A percentile compares a stretch with the other conserved stretches of the same genome.
phyloP scores from a whole-genome alignment of 2,797 vertebrate species.

The Danio albolineatus region DNA sequence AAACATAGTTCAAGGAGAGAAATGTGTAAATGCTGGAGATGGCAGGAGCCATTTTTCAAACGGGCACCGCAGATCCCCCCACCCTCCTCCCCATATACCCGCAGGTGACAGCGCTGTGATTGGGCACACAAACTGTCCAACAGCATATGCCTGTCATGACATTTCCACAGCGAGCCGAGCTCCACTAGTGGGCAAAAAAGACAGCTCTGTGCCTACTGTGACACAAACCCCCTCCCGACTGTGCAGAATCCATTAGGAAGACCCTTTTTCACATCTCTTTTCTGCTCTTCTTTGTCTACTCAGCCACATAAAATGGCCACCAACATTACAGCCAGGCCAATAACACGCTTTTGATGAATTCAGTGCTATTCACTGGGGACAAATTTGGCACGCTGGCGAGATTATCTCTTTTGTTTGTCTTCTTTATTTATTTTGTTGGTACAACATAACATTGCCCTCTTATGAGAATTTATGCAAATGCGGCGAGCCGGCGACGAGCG shows the following conservation, averaged over 20 bases:
- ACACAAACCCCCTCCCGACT: conserved; percentile 39
- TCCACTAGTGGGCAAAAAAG: conserved; percentile 57
- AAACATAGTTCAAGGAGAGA: conserved; percentile 24
- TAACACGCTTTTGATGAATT: conserved; percentile 61
- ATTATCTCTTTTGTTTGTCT: conserved; percentile 58
- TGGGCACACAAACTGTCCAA: conserved; percentile 52
- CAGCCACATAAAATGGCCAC: conserved; percentile 60
- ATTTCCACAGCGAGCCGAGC: conserved; percentile 59
- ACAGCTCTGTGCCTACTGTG: conserved; percentile 57
- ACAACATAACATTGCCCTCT: conserved; percentile 58
- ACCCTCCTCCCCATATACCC: conserved; percentile 34
- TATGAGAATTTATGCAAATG: conserved; percentile 63
- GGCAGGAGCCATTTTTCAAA: conserved; percentile 59
- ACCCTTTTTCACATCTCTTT: conserved; percentile 42
- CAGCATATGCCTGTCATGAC: conserved; percentile 64
- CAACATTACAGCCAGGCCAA: conserved; percentile 50
- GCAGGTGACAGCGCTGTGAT: conserved; percentile 59
- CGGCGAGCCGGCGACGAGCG: conserved; percentile 8
- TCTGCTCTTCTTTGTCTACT: conserved; percentile 53
- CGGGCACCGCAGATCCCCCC: conserved; percentile 26
- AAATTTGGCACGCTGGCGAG: conserved; percentile 35
- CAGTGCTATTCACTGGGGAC: conserved; percentile 53
- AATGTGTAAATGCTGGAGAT: conserved; percentile 49
- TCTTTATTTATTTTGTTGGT: conserved; percentile 53
- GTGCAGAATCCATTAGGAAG: conserved; percentile 62